These are phyloP conservation scores for Chelmon rostratus DNA, from an alignment of 2,797 vertebrate species.

Conservation along the genomic window DNA sequence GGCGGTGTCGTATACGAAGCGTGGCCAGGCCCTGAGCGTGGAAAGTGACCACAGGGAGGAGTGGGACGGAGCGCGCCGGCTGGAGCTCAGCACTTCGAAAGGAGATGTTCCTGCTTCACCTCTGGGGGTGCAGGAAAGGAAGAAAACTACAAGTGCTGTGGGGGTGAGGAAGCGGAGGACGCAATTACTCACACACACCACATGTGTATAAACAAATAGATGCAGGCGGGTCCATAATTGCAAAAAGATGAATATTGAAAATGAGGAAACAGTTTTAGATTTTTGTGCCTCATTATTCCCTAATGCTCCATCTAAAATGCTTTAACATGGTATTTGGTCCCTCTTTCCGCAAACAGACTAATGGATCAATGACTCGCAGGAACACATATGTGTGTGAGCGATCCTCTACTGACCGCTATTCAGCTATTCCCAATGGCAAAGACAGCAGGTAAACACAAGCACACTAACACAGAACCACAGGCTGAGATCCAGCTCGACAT, in stretches of 20 bases:
- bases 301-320: neutral
- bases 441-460: constrained; percentile 91
- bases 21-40: constrained; percentile 91
- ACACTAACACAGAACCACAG: neutral
- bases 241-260: neutral
- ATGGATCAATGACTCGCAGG: constrained; percentile 92
- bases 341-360: constrained; percentile 73
- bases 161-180: constrained; percentile 86
- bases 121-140: constrained; percentile 92
- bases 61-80: constrained; percentile 92
- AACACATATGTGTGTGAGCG: constrained; percentile 97
- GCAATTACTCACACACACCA: neutral
- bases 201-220: neutral
- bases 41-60: constrained; percentile 95
- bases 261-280: neutral
- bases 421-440: constrained; percentile 95
- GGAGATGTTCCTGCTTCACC: constrained; percentile 93
- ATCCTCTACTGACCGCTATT: constrained; percentile 90
- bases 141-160: constrained; percentile 89
- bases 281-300: neutral
- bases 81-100: constrained; percentile 91
- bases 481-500: neutral
- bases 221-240: neutral
- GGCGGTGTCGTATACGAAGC: constrained; percentile 92
- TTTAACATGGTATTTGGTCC: constrained; percentile 4